Conservation (phyloP, 2,888 invertebrate species). For the Cheilosia pagana region DNA sequence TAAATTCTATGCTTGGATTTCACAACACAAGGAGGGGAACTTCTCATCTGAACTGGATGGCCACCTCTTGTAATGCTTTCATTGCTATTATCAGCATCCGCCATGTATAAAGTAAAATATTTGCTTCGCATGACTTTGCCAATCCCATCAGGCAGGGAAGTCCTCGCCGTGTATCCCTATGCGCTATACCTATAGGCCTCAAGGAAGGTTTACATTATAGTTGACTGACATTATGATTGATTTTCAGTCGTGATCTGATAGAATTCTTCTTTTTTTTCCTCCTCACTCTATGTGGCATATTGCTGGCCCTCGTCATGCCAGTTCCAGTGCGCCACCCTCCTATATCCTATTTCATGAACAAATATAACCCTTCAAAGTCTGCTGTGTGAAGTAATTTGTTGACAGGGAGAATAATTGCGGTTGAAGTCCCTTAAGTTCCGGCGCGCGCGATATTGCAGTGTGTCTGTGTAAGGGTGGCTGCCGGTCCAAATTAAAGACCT, state of each 20-base stretch:
- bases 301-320: conserved; percentile 25
- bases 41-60: not conserved
- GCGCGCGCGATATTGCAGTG: not conserved
- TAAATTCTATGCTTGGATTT: conserved; percentile 42
- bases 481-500: conserved; percentile 40
- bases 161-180: conserved; percentile 14
- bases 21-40: conserved; percentile 12
- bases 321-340: conserved; percentile 15
- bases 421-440: conserved; percentile 48
- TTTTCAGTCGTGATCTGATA: conserved; percentile 64
- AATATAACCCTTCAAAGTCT: conserved; percentile 65
- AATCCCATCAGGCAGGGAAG: conserved; percentile 25
- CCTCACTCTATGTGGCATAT: conserved; percentile 16
- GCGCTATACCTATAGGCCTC: too few relatives aligned
- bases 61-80: conserved; percentile 9
- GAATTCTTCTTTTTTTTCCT: conserved; percentile 40
- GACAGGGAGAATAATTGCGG: conserved; percentile 64
- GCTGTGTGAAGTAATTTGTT: conserved; percentile 58
- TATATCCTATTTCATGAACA: conserved; percentile 52
- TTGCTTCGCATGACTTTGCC: conserved; percentile 58
- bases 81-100: conserved; percentile 41
- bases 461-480: not conserved
- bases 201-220: conserved; percentile 66
- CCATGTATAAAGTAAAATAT: conserved; percentile 50
- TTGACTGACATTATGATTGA: conserved; percentile 74